phyloP scores from a whole-genome alignment of 2,113 vertebrate species.

The Sakesphorus luctuosus region DNA sequence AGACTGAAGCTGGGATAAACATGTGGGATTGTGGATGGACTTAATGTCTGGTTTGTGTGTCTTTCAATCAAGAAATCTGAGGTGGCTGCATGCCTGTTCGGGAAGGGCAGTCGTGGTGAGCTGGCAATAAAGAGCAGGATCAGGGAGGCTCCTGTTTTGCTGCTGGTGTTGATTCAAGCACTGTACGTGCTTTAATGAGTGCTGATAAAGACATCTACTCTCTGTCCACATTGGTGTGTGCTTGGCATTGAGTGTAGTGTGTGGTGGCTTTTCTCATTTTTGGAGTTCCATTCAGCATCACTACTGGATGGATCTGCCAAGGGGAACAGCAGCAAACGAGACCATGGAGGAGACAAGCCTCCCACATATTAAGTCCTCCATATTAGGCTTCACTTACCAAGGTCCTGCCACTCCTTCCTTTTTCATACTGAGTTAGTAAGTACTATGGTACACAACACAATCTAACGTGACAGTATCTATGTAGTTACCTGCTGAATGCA shows the following conservation, averaged over 20 bases:
- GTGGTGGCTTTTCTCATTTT: not conserved
- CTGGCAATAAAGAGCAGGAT: not conserved
- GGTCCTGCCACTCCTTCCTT: not conserved
- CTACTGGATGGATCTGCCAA: not conserved
- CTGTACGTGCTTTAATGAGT: not conserved
- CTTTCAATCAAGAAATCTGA: not conserved
- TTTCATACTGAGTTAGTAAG: not conserved
- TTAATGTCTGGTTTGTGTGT: not conserved
- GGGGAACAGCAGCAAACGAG: not conserved
- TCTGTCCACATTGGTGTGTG: not conserved
- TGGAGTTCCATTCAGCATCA: not conserved
- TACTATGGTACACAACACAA: not conserved
- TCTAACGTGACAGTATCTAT: not conserved
- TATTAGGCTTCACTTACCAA: not conserved
- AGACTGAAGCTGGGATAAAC: not conserved
- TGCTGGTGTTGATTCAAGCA: not conserved
- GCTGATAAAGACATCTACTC: not conserved
- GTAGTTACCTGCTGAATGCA: not conserved
- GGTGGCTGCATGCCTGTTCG: not conserved
- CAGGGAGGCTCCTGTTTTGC: rapidly evolving
- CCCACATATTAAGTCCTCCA: not conserved
- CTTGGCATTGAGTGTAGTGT: not conserved
- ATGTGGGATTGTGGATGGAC: too few relatives aligned
- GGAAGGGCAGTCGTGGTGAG: not conserved
- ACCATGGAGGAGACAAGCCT: not conserved